Percentiles rank a stretch among this genome's conserved stretches.
Evolutionary conservation across 2,888 invertebrate genomes (phyloP).

Genomic region (Drosophila vallismaia): DNA sequence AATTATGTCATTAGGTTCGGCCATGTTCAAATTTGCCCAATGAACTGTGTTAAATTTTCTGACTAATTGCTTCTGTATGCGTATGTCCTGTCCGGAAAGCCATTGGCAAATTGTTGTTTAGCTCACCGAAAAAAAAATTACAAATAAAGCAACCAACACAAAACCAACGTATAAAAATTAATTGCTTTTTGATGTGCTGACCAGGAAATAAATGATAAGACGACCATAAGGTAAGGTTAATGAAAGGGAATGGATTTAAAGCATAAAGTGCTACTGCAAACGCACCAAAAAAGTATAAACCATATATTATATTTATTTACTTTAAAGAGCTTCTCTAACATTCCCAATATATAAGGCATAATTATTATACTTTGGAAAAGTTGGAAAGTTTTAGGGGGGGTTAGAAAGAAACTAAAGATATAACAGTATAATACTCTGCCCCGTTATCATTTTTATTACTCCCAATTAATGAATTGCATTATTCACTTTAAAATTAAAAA

Average conservation of each 20-base stretch:
- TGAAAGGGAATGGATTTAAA: conserved; percentile 29
- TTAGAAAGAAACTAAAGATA: no score
- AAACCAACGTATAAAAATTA: conserved; percentile 63
- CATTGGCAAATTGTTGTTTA: conserved; percentile 35
- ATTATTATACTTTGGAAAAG: no score
- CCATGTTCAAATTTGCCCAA: conserved; percentile 66
- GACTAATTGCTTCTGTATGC: conserved; percentile 71
- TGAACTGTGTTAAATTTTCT: conserved; percentile 71
- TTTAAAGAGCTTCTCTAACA: no score
- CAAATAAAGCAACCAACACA: conserved; percentile 27
- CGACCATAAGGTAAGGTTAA: conserved; percentile 14
- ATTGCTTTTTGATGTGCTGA: conserved; percentile 63
- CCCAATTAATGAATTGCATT: background rate
- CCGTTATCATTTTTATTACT: background rate
- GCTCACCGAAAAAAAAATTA: conserved; percentile 16
- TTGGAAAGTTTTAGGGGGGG: background rate
- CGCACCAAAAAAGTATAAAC: background rate
- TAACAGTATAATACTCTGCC: background rate
- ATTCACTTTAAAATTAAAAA: conserved; percentile 1
- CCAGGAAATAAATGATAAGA: conserved; percentile 11
- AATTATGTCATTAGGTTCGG: conserved; percentile 71
- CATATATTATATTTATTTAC: no score
- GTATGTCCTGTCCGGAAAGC: conserved; percentile 50
- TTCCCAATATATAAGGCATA: no score
- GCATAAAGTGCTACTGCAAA: conserved; percentile 1